These are phyloP conservation scores for Campoletis raptor DNA, from an alignment of 2,888 invertebrate species.

Conservation along the genomic window DNA sequence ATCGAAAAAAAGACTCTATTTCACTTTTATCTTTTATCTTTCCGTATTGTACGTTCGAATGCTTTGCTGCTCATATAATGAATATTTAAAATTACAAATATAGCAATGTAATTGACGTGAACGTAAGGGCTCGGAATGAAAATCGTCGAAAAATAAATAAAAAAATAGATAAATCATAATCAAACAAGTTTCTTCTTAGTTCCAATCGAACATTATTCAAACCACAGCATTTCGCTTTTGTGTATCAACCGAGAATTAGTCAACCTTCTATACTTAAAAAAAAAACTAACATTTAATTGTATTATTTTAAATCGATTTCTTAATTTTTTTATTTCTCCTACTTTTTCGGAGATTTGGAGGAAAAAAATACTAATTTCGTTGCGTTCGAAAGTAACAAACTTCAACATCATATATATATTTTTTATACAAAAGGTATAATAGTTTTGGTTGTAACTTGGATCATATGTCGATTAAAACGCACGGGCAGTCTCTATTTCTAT, in stretches of 20 bases:
- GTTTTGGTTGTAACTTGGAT: background rate
- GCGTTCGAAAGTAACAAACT: too few relatives aligned
- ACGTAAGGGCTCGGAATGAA: conserved; percentile 5
- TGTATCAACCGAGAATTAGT: background rate
- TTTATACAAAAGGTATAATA: too few relatives aligned
- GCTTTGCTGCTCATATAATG: conserved; percentile 63
- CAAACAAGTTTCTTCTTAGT: background rate
- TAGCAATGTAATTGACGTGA: conserved; percentile 25
- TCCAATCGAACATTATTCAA: background rate
- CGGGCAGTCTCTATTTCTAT: background rate
- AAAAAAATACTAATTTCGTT: too few relatives aligned
- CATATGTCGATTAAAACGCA: background rate
- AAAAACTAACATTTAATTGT: background rate
- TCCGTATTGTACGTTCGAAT: conserved; percentile 64
- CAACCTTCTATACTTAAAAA: background rate
- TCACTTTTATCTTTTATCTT: conserved; percentile 52
- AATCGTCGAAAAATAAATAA: background rate
- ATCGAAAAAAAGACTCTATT: conserved; percentile 51
- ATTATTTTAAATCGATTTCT: too few relatives aligned
- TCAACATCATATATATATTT: too few relatives aligned
- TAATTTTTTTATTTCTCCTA: too few relatives aligned
- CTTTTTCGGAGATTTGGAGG: too few relatives aligned
- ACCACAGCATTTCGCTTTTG: background rate
- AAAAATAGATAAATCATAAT: background rate
- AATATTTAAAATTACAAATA: conserved; percentile 40